A percentile compares a stretch with the other conserved stretches of the same genome.
phyloP scores from a whole-genome alignment of 2,888 invertebrate genomes.

The Rapana venosa region DNA sequence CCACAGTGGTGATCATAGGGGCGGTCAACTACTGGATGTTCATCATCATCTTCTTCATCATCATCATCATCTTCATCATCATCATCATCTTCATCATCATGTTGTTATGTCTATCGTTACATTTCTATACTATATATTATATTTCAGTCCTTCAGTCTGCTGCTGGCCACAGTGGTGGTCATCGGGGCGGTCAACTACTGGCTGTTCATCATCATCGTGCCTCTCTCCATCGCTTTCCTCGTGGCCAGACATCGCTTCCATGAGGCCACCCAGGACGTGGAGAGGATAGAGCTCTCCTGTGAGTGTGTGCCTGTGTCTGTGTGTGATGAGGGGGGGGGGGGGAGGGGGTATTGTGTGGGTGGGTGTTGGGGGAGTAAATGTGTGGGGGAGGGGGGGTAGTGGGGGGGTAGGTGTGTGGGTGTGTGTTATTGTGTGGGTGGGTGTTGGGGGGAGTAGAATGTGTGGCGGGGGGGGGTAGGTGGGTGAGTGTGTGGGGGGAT shows the following conservation, averaged over 20 bases:
- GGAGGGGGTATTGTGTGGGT: background rate
- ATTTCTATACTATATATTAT: background rate
- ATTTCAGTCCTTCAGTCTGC: slow-evolving; percentile 60
- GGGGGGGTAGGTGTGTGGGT: background rate
- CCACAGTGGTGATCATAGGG: slow-evolving; percentile 56
- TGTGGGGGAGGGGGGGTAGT: background rate
- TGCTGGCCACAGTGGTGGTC: slow-evolving; percentile 57
- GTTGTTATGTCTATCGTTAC: background rate
- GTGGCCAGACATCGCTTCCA: slow-evolving; percentile 57
- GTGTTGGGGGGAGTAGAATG: no score
- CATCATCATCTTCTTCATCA: slow-evolving; percentile 45
- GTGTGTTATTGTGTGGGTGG: background rate
- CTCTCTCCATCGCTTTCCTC: slow-evolving; percentile 57
- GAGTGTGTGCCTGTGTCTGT: slow-evolving; percentile 37
- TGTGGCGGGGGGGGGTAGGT: background rate
- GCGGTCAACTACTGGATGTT: slow-evolving; percentile 65
- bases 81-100: background rate
- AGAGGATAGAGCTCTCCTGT: slow-evolving; percentile 58
- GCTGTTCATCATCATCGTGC: slow-evolving; percentile 62
- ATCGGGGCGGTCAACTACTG: slow-evolving; percentile 62
- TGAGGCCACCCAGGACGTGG: slow-evolving; percentile 61
- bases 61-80: background rate
- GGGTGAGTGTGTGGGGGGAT: background rate
- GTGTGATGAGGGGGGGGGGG: background rate
- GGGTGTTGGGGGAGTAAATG: background rate